Base-by-base conservation (phyloP, 2,113 vertebrate species). In the Dasyornis broadbenti region DNA sequence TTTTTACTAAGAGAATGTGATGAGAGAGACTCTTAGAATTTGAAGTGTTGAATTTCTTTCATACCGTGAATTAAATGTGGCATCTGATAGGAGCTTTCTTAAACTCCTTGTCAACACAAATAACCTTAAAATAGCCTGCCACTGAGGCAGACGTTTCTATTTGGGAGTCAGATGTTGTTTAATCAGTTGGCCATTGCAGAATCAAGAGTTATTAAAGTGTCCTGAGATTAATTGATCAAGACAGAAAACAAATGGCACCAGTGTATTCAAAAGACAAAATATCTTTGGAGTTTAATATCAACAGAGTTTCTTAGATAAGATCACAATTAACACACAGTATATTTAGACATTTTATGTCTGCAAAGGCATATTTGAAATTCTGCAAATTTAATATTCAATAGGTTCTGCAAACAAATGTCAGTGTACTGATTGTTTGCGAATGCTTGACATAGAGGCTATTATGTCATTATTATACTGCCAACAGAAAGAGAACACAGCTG, bases 21-120 rank as follows among this genome's bases (percentile, higher is more conserved):
- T 76, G 76, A 94, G 89, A 94, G 89, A 92, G 52, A 82, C 52
- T 87, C 45, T 37, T 69, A 71, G 6, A 35, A 45, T 94, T 86
- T 82, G 49, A 96, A 81, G 69, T 40, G 54, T 18, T 87, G 63
- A 61, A 80, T 72, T 86, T 92, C 87, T 73, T 95, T 94, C 76
- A 47, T 2, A 7, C 52, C 24, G 4, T 72, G 72, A 84, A 96
- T 96, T 94, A 81, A 84, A 93, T 68, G 61, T 97, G 93, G 82
- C 95, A 86, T 95, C 72, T 89, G 77, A 90, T 83, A 90, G 1
- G 57, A 93, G 82, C 86, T 92, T 89, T 90, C 92, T 89, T 93
- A 94, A 96, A 90, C 80, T 93, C 76, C 85, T 86, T 96, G 94
- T 94, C 96, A 96, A 86, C 90, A 89, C 53, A 94, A 84, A 96